phyloP scores from a whole-genome alignment of 2,797 vertebrate genomes.

The Okamejei kenojei region DNA sequence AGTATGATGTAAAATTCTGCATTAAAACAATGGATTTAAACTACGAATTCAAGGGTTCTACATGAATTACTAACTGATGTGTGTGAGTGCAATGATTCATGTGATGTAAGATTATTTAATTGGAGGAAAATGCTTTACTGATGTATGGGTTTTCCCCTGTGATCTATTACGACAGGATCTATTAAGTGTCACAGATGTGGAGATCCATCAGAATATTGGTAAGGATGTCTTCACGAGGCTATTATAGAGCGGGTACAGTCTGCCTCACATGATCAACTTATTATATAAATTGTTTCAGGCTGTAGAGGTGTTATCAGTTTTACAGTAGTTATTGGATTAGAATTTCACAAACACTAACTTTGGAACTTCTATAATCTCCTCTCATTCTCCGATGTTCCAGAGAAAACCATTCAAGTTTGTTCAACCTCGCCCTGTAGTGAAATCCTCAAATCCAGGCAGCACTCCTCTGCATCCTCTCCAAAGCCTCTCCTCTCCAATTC shows the following conservation, averaged over 20 bases:
- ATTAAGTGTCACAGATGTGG: slow-evolving; percentile 31
- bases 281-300: not conserved
- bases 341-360: not conserved
- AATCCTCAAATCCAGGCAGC: too few species aligned
- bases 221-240: slow-evolving; percentile 13
- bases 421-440: too few species aligned
- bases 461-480: too few species aligned
- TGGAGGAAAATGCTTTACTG: slow-evolving; percentile 2
- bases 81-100: slow-evolving; percentile 31
- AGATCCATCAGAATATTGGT: not conserved
- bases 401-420: too few species aligned
- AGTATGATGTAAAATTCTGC: not conserved
- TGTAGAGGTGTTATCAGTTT: not conserved
- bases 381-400: too few species aligned
- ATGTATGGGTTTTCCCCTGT: slow-evolving; percentile 32
- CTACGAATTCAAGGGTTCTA: not conserved
- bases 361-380: not conserved
- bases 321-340: not conserved
- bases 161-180: slow-evolving; percentile 13
- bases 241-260: not conserved
- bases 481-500: too few species aligned
- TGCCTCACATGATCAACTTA: not conserved
- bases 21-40: not conserved
- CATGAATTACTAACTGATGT: not conserved
- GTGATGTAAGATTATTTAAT: slow-evolving; percentile 17